Conservation (phyloP, 2,797 vertebrate species). For the Simalia tracyae region DNA sequence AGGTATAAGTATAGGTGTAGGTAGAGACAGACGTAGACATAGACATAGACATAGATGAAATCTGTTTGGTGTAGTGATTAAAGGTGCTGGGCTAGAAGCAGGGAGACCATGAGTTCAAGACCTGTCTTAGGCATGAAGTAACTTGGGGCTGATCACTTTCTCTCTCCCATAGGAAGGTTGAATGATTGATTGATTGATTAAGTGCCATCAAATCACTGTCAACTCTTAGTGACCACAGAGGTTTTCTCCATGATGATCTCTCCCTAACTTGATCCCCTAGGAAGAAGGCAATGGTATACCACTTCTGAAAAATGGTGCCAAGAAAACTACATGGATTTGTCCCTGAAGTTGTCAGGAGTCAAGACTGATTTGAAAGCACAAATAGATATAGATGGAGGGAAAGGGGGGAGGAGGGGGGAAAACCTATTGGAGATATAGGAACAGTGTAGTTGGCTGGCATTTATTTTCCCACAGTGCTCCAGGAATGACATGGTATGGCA, state of each 20-base stretch:
- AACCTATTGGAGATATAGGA: not conserved
- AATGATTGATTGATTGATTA: not conserved
- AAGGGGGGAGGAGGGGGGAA: not conserved
- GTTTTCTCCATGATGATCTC: not conserved
- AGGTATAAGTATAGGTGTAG: not conserved
- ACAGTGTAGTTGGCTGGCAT: not conserved
- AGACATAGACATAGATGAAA: not conserved
- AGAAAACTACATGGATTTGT: not conserved
- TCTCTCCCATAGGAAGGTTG: not conserved
- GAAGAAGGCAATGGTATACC: not conserved
- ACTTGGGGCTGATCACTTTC: not conserved
- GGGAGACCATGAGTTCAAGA: not conserved
- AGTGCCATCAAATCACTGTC: not conserved
- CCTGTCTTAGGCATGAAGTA: not conserved
- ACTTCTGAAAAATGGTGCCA: not conserved
- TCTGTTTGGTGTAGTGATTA: not conserved
- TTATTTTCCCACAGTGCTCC: not conserved
- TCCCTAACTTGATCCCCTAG: not conserved
- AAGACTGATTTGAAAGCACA: not conserved
- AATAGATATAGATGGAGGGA: not conserved
- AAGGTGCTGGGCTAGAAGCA: not conserved
- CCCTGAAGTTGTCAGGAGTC: not conserved
- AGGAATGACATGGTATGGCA: not conserved
- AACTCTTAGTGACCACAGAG: not conserved
- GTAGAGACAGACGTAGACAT: not conserved